Conservation (phyloP, 2,113 vertebrate genomes). For the Protomyctophum bolini region DNA sequence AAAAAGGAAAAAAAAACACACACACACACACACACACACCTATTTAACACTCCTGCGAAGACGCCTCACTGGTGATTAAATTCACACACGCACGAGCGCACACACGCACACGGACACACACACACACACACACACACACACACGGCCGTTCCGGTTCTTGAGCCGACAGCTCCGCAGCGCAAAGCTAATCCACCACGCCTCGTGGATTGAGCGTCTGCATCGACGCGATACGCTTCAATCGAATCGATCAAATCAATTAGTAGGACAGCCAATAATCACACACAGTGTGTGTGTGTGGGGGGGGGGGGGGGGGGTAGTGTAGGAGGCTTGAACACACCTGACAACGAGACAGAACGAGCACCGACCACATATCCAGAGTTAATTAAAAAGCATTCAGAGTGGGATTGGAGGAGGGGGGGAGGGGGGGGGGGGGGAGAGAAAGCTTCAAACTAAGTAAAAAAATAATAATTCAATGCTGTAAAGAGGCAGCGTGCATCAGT, state of each 20-base stretch:
- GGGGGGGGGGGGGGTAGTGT: background rate
- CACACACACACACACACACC: no score
- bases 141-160: background rate
- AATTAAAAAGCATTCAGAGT: slow-evolving; percentile 2
- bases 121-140: background rate
- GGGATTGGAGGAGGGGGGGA: background rate
- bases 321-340: background rate
- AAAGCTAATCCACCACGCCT: no score
- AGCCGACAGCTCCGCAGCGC: no score
- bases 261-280: slow-evolving; percentile 5
- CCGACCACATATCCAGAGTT: background rate
- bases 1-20: slow-evolving; percentile 1
- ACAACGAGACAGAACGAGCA: background rate
- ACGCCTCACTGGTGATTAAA: slow-evolving; percentile 46
- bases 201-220: no score
- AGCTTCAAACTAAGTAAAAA: background rate
- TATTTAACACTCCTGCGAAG: slow-evolving; percentile 57
- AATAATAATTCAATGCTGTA: slow-evolving; percentile 47
- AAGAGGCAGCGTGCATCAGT: slow-evolving; percentile 68
- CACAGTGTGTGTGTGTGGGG: background rate
- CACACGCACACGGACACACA: background rate
- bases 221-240: slow-evolving; percentile 38
- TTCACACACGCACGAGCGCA: background rate
- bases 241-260: slow-evolving; percentile 72
- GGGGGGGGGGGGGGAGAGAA: background rate